Conservation (phyloP, 2,797 vertebrate species). For the Myiotriccus ornatus region DNA sequence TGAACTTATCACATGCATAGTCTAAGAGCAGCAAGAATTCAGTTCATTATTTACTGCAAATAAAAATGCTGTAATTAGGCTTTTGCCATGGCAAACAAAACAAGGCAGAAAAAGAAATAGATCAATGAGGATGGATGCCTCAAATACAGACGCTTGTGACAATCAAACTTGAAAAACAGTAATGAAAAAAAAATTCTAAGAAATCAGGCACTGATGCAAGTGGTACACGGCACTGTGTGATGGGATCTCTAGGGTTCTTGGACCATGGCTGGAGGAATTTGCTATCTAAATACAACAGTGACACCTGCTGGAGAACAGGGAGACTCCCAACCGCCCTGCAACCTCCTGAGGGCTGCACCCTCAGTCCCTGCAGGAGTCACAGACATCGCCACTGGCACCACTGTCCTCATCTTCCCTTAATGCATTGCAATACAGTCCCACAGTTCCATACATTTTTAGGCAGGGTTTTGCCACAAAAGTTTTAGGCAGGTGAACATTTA, state of each 20-base stretch:
- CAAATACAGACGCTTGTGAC: not conserved
- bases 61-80: not conserved
- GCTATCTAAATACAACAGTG: not conserved
- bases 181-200: not conserved
- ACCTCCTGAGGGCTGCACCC: not conserved
- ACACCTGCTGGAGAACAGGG: constrained; percentile 60
- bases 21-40: not conserved
- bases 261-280: rapidly evolving
- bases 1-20: not conserved
- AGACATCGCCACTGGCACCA: rapidly evolving
- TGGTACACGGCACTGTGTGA: rapidly evolving
- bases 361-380: not conserved
- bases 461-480: not conserved
- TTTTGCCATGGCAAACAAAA: not conserved
- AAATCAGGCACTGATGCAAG: rapidly evolving
- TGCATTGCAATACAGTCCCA: rapidly evolving
- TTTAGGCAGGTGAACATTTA: rapidly evolving
- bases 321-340: not conserved
- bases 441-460: too few species aligned
- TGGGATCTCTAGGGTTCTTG: rapidly evolving
- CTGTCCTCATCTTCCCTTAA: rapidly evolving
- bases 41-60: not conserved
- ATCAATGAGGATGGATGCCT: not conserved
- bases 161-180: not conserved
- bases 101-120: not conserved